These are phyloP conservation scores for Dipodomys merriami DNA, from an alignment of 2,113 vertebrate genomes.

Conservation along the genomic window DNA sequence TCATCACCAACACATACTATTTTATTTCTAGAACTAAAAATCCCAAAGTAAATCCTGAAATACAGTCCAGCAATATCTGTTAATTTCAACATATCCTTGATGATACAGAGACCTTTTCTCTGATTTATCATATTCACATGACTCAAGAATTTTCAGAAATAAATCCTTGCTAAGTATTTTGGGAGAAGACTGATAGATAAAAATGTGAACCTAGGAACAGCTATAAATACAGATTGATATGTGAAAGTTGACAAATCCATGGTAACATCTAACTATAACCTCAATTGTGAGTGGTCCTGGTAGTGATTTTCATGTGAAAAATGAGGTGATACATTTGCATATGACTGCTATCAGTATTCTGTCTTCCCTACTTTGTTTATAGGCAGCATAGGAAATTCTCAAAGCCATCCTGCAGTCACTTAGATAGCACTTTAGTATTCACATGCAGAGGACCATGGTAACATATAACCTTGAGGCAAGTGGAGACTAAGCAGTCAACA, in stretches of 20 bases:
- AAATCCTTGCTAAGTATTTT: not conserved
- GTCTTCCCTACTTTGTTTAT: not conserved
- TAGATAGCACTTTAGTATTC: not conserved
- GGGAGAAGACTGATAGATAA: not conserved
- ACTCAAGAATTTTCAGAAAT: not conserved
- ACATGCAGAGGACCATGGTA: not conserved
- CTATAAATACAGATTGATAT: not conserved
- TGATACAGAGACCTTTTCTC: not conserved
- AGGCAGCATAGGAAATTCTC: not conserved
- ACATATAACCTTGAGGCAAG: not conserved
- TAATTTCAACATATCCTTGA: not conserved
- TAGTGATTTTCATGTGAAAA: not conserved
- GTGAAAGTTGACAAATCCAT: not conserved
- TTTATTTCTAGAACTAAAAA: not conserved
- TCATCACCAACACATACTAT: not conserved
- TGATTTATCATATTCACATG: conserved; percentile 17
- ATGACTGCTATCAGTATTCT: not conserved
- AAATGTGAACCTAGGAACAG: not conserved
- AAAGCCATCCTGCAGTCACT: not conserved
- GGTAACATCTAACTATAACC: not conserved
- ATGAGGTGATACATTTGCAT: not conserved
- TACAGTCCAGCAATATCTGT: not conserved
- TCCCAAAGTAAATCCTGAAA: not conserved
- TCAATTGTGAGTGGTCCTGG: not conserved
- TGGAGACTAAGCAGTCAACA: not conserved